Evolutionary conservation across 2,888 invertebrate species (phyloP), one percentile per base, ranked within the genome.

Genomic region (Torymus texanus): DNA sequence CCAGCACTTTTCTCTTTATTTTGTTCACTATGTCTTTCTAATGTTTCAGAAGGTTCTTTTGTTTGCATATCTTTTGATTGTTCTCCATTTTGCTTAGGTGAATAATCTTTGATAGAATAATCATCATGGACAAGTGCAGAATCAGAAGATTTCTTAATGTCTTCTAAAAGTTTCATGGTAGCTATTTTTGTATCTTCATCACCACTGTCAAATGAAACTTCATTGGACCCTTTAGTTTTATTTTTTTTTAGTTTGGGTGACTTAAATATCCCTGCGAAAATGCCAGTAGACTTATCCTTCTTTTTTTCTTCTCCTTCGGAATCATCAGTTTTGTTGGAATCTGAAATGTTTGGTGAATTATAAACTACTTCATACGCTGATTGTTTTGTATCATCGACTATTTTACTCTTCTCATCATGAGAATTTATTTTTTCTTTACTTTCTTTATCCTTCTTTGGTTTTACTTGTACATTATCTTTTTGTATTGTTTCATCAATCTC

Each of bases 401-500:
- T 53, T 78, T 83, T 66, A 29, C 85, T 83, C 75, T 71, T 71
- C 18, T 59, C 53, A 12, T 50, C 51, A 0, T 2, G 24, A 14
- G 1, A 24, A 51, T 21, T 65, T 0, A 77, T 78, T 18, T 85
- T 83, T 11, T 81, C 73, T 63, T 81, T 81, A 0, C 41, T 16
- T 80, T 84, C 85, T 0, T 53, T 5, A 18, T 85, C 81, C 68
- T 75, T 77, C 2, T 66, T 67, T 24, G 72, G 83, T 80, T 80
- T 29, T 67, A 14, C 55, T 18, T 82, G 91, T 13, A 4, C 50
- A 90, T 0, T 91, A 91, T 66, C 90, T 89, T 58, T 91, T 90
- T 92, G 90, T 0, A 91, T 91, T 56, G 91, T 89, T 85, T 93
- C 92, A 13, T 92, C 92, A 51, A 92, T 87, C 85, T 92, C 93